phyloP scores from a whole-genome alignment of 2,888 invertebrate genomes.

The Caenorhabditis sp. region DNA sequence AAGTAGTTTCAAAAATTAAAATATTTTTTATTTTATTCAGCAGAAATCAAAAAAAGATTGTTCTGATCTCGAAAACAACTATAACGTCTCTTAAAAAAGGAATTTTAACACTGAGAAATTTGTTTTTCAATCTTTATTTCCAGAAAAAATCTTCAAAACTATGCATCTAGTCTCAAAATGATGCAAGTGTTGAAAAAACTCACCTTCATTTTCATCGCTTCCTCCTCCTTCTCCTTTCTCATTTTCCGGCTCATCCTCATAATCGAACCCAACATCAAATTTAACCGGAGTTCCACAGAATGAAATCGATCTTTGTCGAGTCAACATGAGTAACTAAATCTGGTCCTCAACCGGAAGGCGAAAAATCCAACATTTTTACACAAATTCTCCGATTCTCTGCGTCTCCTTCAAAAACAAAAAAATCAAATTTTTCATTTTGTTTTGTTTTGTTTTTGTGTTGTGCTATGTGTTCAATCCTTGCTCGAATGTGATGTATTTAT shows the following conservation, averaged over 20 bases:
- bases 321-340: constrained; percentile 11
- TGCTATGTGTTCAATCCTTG: neutral
- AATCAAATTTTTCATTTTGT: neutral
- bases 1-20: too few species aligned
- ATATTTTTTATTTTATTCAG: too few species aligned
- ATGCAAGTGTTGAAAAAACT: neutral
- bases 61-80: too few species aligned
- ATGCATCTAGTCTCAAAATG: neutral
- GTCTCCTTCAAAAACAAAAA: constrained; percentile 8
- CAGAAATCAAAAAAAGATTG: too few species aligned
- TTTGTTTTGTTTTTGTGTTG: neutral
- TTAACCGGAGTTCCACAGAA: constrained; percentile 17
- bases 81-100: too few species aligned
- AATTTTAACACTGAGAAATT: too few species aligned
- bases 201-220: neutral
- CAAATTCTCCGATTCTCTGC: constrained; percentile 3
- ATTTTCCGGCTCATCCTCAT: constrained; percentile 17
- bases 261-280: constrained; percentile 24
- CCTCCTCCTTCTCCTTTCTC: neutral
- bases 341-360: too few species aligned
- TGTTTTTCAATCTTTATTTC: too few species aligned
- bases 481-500: neutral
- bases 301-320: constrained; percentile 26
- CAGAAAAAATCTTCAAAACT: neutral
- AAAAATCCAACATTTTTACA: constrained; percentile 1